Evolutionary conservation across 1,140 invertebrate species (phyloP), one percentile per base, ranked within the genome.

Genomic region (Drosophila arawakana): DNA sequence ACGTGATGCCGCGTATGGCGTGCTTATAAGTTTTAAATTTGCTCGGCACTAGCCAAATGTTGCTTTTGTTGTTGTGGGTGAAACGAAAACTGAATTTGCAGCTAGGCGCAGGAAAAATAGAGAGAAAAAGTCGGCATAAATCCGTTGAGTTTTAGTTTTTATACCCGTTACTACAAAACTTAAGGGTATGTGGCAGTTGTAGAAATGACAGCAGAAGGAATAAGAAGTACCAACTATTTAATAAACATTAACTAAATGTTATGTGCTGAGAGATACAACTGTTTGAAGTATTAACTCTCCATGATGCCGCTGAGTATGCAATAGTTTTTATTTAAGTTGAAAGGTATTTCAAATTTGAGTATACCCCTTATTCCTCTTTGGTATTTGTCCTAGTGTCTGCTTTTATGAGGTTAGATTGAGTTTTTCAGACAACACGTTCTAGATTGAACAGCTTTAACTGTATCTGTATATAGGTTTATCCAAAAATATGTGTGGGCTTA

Each of bases 21-120:
- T 86, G 83, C 80, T 88, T 83, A 88, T 89, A 89, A 89, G 70
- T 88, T 89, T 88, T 84, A 84, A 89, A 88, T 72, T 83, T 84
- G 74, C 78, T 49, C 44, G 59, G 44, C 54, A 21, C 21, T 73
- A 66, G 41, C 65, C 71, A 73, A 73, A 57, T 58, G 52, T 60
- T 72, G 35, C 71, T 47, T 54, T 57, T 52, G 18, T 60, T 68
- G 18, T 62, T 65, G 30, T 54, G 57, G 37, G 52, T 41, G 30
- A 70, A 61, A 68, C 68, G 47, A 59, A 75, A 71, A 75, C 73
- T 71, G 67, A 70, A 75, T 75, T 52, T 67, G 60, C 59, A 46
- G 60, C 30, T 55, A 69, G 73, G 73, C 66, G 25, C 43, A 63
- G 55, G 13, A 44, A 81, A 79, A 79, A 70, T 54, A 71, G 13